A percentile compares a stretch with the other conserved stretches of the same genome.
phyloP scores from a whole-genome alignment of 2,113 vertebrate genomes.

The Stigmatopora nigra region DNA sequence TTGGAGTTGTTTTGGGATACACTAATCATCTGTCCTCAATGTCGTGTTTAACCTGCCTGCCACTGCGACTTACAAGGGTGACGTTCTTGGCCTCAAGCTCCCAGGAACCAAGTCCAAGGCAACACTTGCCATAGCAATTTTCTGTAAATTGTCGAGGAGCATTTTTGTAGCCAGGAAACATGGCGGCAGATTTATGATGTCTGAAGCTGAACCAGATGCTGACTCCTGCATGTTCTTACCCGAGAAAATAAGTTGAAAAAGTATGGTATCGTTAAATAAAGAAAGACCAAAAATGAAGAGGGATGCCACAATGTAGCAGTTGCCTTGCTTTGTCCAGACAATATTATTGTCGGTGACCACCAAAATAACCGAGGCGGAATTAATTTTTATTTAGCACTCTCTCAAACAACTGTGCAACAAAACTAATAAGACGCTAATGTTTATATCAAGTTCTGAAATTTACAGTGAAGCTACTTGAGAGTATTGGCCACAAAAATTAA shows the following conservation, averaged over 20 bases:
- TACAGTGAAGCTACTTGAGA: not conserved
- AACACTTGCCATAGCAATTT: conserved; percentile 16
- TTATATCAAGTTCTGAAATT: not conserved
- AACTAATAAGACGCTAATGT: not conserved
- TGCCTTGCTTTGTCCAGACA: not conserved
- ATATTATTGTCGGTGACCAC: not conserved
- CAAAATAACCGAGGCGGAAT: not conserved
- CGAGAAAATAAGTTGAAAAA: conserved; percentile 1
- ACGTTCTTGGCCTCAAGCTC: not conserved
- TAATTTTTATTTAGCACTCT: not conserved
- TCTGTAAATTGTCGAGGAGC: conserved; percentile 15
- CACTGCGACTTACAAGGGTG: not conserved
- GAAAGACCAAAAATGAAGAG: conserved; percentile 1
- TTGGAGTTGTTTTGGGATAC: conserved; percentile 49
- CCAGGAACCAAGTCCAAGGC: conserved; percentile 17
- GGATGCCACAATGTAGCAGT: conserved; percentile 2
- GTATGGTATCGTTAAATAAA: not conserved
- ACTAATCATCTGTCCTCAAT: conserved; percentile 11
- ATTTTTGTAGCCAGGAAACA: conserved; percentile 37
- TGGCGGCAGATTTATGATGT: conserved; percentile 20
- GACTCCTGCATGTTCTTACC: conserved; percentile 6
- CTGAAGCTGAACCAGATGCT: conserved; percentile 13
- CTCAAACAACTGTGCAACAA: not conserved
- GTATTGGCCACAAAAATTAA: not conserved
- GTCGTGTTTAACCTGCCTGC: conserved; percentile 15